Percentiles rank a stretch among this genome's conserved stretches.
phyloP scores from a whole-genome alignment of 92 coral and sea anemone genomes.

The Epizoanthus scotinus region DNA sequence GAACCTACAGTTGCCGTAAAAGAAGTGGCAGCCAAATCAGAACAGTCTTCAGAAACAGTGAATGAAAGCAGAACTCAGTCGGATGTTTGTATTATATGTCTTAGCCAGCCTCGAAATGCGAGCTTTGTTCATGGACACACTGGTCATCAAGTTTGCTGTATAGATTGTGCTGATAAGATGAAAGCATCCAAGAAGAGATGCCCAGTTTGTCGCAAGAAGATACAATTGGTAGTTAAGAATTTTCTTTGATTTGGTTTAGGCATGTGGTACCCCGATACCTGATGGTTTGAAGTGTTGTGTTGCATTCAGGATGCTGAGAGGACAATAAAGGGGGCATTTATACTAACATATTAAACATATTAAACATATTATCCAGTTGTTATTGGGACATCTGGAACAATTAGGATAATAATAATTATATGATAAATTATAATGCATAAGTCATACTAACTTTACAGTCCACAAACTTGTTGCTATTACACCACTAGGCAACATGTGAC shows the following conservation, averaged over 20 bases:
- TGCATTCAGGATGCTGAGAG: too few relatives aligned
- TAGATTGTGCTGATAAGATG: conserved; percentile 86
- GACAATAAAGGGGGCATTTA: too few relatives aligned
- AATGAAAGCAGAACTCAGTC: conserved; percentile 10
- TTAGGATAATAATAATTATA: too few relatives aligned
- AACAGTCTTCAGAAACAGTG: background rate
- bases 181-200: conserved; percentile 81
- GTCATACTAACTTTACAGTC: too few relatives aligned
- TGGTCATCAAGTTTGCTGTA: conserved; percentile 95
- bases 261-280: too few relatives aligned
- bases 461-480: too few relatives aligned
- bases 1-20: background rate
- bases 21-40: background rate
- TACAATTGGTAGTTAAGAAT: conserved; percentile 81
- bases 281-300: too few relatives aligned
- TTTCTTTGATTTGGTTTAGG: conserved; percentile 59
- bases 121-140: conserved; percentile 89
- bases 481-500: too few relatives aligned
- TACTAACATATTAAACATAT: too few relatives aligned
- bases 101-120: conserved; percentile 86
- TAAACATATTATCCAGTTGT: too few relatives aligned
- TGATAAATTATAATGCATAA: too few relatives aligned
- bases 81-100: conserved; percentile 80
- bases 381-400: too few relatives aligned
- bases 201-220: conserved; percentile 92